These are phyloP conservation scores for Pediacus dermestoides DNA, from an alignment of 2,888 invertebrate species.

Conservation along the genomic window DNA sequence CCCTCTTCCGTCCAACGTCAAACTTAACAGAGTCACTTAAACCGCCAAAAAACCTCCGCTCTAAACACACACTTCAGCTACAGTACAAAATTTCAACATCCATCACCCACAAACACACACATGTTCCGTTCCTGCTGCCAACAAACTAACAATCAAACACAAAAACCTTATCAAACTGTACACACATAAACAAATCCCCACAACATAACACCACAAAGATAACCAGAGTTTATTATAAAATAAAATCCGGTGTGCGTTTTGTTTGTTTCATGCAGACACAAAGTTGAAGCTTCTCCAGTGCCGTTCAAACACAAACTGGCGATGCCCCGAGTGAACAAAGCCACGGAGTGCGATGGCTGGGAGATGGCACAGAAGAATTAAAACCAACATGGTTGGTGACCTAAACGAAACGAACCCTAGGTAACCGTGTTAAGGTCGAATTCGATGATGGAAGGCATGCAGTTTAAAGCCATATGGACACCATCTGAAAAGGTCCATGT, in stretches of 20 bases:
- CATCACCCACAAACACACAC: no score
- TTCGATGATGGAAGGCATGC: conserved; percentile 5
- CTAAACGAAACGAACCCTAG: conserved; percentile 17
- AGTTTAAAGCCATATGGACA: conserved; percentile 3
- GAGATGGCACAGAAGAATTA: conserved; percentile 8
- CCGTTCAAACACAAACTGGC: conserved; percentile 3
- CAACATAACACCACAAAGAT: no score
- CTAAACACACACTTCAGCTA: no score
- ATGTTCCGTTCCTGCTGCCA: no score
- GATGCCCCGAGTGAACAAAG: background rate
- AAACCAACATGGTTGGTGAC: conserved; percentile 13
- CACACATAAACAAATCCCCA: no score
- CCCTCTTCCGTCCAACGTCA: conserved; percentile 2
- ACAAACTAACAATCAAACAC: conserved; percentile 12
- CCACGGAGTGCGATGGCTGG: conserved; percentile 1
- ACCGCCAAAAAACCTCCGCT: no score
- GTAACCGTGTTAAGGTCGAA: conserved; percentile 33
- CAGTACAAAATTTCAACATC: no score
- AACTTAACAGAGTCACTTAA: conserved; percentile 5
- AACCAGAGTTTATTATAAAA: no score
- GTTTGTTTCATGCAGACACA: no score
- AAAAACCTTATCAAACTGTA: conserved; percentile 8
- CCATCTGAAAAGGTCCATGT: no score
- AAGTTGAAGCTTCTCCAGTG: no score
- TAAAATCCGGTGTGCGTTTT: no score